Evolutionary conservation across 2,797 vertebrate species (phyloP).

Genomic region (Tauraco hartlaubi): DNA sequence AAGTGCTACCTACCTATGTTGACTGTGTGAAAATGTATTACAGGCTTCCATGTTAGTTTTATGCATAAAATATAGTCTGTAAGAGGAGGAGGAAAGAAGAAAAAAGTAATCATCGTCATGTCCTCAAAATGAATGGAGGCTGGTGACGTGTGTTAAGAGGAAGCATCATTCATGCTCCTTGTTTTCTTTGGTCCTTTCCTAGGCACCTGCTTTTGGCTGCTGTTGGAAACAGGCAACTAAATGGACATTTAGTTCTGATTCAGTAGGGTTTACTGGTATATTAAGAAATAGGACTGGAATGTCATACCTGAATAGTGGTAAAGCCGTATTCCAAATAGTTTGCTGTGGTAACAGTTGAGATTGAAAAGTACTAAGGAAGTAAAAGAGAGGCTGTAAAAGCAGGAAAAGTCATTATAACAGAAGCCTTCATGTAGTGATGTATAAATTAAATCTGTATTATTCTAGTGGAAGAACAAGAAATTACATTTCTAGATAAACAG

Average conservation of each 20-base stretch:
- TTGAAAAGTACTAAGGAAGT: background rate
- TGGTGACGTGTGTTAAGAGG: background rate
- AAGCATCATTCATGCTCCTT: background rate
- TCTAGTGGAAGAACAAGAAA: background rate
- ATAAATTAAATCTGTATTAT: background rate
- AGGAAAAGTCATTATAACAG: background rate
- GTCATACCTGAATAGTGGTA: background rate
- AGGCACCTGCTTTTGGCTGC: background rate
- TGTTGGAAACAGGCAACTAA: background rate
- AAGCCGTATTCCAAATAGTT: background rate
- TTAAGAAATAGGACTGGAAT: background rate
- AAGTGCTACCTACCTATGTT: background rate
- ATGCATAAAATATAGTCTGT: background rate
- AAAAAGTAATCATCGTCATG: background rate
- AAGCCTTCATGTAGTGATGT: background rate
- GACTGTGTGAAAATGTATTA: background rate
- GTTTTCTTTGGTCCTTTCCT: background rate
- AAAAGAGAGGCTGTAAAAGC: background rate
- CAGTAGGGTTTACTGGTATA: background rate
- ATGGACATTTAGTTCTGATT: background rate
- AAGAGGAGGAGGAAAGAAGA: background rate
- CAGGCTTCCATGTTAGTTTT: background rate
- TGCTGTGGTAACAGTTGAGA: background rate
- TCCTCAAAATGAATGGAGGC: background rate
- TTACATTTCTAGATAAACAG: background rate